Evolutionary conservation across 2,113 vertebrate genomes (phyloP).

Genomic region (Poicephalus gulielmi): DNA sequence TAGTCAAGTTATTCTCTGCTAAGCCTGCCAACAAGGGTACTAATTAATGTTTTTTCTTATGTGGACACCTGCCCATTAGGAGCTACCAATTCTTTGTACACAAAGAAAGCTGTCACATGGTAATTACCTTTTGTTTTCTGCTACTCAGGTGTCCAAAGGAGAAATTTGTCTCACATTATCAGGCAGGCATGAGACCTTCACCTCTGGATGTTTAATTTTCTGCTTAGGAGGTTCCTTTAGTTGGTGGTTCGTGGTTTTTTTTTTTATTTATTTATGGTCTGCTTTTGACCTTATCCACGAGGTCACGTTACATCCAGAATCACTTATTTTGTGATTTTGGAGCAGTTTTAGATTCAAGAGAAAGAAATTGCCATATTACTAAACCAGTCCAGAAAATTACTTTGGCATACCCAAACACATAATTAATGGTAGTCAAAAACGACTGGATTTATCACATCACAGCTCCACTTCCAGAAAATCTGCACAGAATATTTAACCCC

Average conservation of each 20-base stretch:
- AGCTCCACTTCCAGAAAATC: not conserved
- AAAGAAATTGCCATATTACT: slow-evolving; percentile 8
- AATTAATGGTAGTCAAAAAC: slow-evolving; percentile 25
- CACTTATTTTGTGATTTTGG: not conserved
- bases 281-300: slow-evolving; percentile 9
- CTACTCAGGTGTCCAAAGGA: not conserved
- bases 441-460: not conserved
- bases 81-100: not conserved
- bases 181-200: not conserved
- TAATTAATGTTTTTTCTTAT: slow-evolving; percentile 59
- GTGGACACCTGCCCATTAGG: slow-evolving; percentile 55
- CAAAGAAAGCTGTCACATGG: not conserved
- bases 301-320: slow-evolving; percentile 23
- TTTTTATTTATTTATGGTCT: not conserved
- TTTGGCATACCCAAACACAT: not conserved
- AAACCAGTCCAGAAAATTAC: slow-evolving; percentile 12
- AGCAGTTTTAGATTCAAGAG: not conserved
- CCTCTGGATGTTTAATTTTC: not conserved
- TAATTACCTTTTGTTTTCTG: slow-evolving; percentile 36
- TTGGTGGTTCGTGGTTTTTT: not conserved
- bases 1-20: slow-evolving; percentile 27
- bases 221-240: not conserved
- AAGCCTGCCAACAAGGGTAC: slow-evolving; percentile 23
- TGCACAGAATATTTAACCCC: not conserved
- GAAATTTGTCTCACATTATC: not conserved